Percentiles rank a stretch among this genome's conserved stretches.
These are phyloP conservation scores for Sebastes aleutianus DNA, from an alignment of 2,797 vertebrate species.

Conservation along the genomic window DNA sequence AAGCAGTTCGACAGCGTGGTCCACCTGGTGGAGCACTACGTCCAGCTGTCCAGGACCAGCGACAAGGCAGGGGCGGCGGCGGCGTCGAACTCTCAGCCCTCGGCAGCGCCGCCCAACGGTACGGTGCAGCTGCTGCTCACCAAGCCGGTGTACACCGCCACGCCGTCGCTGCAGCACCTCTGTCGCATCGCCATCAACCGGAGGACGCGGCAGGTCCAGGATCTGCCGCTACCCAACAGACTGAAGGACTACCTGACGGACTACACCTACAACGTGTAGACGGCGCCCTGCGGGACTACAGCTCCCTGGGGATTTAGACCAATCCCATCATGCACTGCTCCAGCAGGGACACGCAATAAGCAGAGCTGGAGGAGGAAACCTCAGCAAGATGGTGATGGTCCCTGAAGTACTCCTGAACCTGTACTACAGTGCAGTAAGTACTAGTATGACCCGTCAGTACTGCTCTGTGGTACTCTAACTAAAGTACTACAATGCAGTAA, in stretches of 20 bases:
- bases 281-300: neutral
- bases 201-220: slow-evolving; percentile 84
- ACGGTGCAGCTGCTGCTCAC: slow-evolving; percentile 94
- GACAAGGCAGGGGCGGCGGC: slow-evolving; percentile 54
- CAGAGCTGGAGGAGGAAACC: no score
- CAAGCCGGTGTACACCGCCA: slow-evolving; percentile 87
- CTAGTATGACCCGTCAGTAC: no score
- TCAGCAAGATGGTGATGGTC: no score
- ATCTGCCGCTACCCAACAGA: slow-evolving; percentile 91
- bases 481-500: no score
- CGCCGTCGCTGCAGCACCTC: slow-evolving; percentile 89
- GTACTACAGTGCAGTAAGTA: no score
- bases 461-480: no score
- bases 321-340: neutral
- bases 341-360: neutral
- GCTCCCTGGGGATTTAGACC: no score
- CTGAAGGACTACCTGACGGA: slow-evolving; percentile 94
- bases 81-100: slow-evolving; percentile 22
- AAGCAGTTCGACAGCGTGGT: slow-evolving; percentile 96
- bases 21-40: slow-evolving; percentile 94
- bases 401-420: no score
- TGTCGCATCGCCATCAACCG: slow-evolving; percentile 93
- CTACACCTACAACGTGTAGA: slow-evolving; percentile 91
- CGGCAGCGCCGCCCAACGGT: slow-evolving; percentile 84
- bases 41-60: slow-evolving; percentile 87